These are phyloP conservation scores for Lytechinus pictus DNA, from an alignment of 35 echinoderm and acorn worm genomes.

Conservation along the genomic window DNA sequence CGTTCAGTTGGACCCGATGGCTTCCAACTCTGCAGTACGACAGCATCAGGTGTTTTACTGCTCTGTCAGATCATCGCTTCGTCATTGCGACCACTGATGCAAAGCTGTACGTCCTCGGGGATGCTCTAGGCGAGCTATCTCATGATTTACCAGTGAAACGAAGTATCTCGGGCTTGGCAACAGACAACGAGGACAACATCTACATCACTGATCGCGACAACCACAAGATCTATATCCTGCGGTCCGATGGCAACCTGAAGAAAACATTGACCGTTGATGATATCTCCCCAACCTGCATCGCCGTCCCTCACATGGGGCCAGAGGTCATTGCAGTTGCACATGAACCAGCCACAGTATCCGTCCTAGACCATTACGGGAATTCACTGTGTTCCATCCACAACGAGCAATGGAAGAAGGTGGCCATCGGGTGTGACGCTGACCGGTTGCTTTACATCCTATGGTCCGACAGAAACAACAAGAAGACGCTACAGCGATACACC, in stretches of 20 bases:
- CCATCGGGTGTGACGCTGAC: background rate
- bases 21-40: constrained; percentile 28
- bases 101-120: constrained; percentile 14
- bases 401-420: constrained; percentile 17
- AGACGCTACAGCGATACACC: constrained; percentile 4
- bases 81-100: constrained; percentile 5
- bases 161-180: constrained; percentile 22
- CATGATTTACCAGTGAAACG: background rate
- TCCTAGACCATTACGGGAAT: constrained; percentile 23
- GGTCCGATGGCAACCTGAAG: constrained; percentile 15
- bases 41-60: constrained; percentile 1
- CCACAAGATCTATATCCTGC: background rate
- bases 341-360: background rate
- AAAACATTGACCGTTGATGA: background rate
- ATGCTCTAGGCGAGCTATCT: background rate
- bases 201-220: constrained; percentile 22
- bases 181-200: constrained; percentile 28
- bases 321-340: background rate
- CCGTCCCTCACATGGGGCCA: background rate
- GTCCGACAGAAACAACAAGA: background rate
- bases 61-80: constrained; percentile 37
- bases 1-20: background rate
- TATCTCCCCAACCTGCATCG: constrained; percentile 18
- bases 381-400: constrained; percentile 15
- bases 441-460: constrained; percentile 29